Evolutionary conservation across 2,797 vertebrate species (phyloP).

Genomic region (Anguilla megastoma): DNA sequence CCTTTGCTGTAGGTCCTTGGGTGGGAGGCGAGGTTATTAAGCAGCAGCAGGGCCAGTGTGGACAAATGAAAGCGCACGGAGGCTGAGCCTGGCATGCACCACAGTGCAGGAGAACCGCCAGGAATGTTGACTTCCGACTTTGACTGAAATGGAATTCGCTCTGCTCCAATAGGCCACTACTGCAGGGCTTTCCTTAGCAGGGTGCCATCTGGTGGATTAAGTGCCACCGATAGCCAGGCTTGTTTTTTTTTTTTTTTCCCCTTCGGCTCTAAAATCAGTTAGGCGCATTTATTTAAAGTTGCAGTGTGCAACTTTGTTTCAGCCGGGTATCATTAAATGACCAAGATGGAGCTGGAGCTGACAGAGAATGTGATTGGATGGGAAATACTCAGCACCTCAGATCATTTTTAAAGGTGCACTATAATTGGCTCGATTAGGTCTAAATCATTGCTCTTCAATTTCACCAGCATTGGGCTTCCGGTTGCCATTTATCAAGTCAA

Average conservation of each 20-base stretch:
- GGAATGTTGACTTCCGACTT: constrained; percentile 62
- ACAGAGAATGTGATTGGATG: background rate
- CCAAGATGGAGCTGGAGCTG: background rate
- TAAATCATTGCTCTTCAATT: background rate
- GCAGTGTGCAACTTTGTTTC: background rate
- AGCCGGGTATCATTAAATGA: background rate
- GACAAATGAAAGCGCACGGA: constrained; percentile 62
- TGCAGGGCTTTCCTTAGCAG: constrained; percentile 43
- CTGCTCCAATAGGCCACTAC: constrained; percentile 39
- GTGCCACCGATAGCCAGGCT: constrained; percentile 37
- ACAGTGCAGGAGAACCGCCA: constrained; percentile 46
- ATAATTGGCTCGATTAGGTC: background rate
- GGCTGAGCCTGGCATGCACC: constrained; percentile 54
- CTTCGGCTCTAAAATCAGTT: background rate
- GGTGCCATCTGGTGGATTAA: constrained; percentile 70
- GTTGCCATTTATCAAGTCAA: too few relatives aligned
- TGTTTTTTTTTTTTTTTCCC: background rate
- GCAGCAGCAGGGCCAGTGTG: constrained; percentile 56
- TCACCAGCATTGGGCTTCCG: too few relatives aligned
- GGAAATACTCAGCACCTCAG: background rate
- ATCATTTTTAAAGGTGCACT: background rate
- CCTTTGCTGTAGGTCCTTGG: background rate
- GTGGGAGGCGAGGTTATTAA: constrained; percentile 7
- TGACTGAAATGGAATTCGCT: constrained; percentile 63
- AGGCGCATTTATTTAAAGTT: background rate